Percentiles rank a stretch among this genome's conserved stretches.
These are phyloP conservation scores for Macrostomum cliftonense DNA, from an alignment of 2,888 invertebrate genomes.

Conservation along the genomic window DNA sequence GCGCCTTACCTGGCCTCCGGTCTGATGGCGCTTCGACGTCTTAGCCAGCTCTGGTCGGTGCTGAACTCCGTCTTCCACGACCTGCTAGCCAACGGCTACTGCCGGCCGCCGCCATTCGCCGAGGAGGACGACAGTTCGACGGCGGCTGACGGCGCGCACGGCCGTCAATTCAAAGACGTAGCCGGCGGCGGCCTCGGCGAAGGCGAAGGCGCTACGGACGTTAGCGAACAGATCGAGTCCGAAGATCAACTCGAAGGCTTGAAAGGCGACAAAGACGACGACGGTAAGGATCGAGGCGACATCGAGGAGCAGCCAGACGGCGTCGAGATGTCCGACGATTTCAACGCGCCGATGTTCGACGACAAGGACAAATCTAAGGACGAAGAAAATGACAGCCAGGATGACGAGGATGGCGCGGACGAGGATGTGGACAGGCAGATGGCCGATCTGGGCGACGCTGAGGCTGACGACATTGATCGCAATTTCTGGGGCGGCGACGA, in stretches of 20 bases:
- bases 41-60: no score
- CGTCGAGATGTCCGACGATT: slow-evolving; percentile 83
- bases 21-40: no score
- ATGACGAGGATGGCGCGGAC: slow-evolving; percentile 7
- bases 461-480: not conserved
- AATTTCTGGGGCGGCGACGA: slow-evolving; percentile 3
- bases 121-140: no score
- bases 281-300: slow-evolving; percentile 46
- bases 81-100: no score
- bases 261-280: slow-evolving; percentile 43
- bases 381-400: slow-evolving; percentile 31
- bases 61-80: no score
- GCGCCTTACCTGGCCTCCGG: no score
- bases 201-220: slow-evolving; percentile 77
- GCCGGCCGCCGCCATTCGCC: no score
- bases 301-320: slow-evolving; percentile 47
- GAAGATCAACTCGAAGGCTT: slow-evolving; percentile 3
- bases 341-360: slow-evolving; percentile 68
- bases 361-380: slow-evolving; percentile 40
- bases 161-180: slow-evolving; percentile 23
- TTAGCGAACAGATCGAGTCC: slow-evolving; percentile 52
- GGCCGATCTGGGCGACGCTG: not conserved
- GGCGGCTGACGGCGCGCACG: not conserved
- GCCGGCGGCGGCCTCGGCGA: slow-evolving; percentile 72
- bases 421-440: slow-evolving; percentile 1